Evolutionary conservation across 2,113 vertebrate species (phyloP), one percentile per base, ranked within the genome.

Genomic region (Cryptomyrus ogoouensis): DNA sequence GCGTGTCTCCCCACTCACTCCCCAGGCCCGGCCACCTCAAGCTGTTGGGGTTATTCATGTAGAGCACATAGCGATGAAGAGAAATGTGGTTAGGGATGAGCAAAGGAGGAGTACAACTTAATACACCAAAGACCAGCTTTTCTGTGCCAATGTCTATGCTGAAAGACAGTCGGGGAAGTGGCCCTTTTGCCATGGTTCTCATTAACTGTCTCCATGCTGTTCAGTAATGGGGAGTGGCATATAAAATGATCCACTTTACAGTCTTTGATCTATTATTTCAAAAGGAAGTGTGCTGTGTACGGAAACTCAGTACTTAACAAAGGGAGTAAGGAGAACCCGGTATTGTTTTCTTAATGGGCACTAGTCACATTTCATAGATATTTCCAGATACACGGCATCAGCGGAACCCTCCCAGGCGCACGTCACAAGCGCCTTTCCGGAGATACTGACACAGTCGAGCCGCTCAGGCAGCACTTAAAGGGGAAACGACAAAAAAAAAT

Each of bases 1-100:
- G 94, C 96, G 95, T 94, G 92, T 96, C 97, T 96, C 95, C 95
- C 95, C 95, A 95, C 96, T 95, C 95, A 94, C 94, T 95, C 92
- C 95, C 95, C 94, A 24, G 95, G 95, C 44, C 39, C 10, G 3
- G 7, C 44, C 44, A 84, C 74, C 74, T 80, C 74, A 95, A 95
- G 96, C 96, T 96, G 94, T 95, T 93, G 93, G 92, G 93, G 92
- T 91, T 89, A 91, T 94, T 94, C 92, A 94, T 94, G 91, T 93
- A 94, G 93, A 93, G 93, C 91, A 93, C 93, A 53, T 92, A 87
- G 92, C 89, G 92, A 90, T 91, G 92, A 88, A 19, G 46, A 93
- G 35, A 94, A 93, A 93, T 47, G 49, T 35, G 27, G 12, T 52
- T 84, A 5, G 44, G 21, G 15, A 35, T 7, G 84, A 87, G 35